Evolutionary conservation across 92 coral and sea anemone species (phyloP), one percentile per base, ranked within the genome.

Genomic region (Epizoanthus ramosus): DNA sequence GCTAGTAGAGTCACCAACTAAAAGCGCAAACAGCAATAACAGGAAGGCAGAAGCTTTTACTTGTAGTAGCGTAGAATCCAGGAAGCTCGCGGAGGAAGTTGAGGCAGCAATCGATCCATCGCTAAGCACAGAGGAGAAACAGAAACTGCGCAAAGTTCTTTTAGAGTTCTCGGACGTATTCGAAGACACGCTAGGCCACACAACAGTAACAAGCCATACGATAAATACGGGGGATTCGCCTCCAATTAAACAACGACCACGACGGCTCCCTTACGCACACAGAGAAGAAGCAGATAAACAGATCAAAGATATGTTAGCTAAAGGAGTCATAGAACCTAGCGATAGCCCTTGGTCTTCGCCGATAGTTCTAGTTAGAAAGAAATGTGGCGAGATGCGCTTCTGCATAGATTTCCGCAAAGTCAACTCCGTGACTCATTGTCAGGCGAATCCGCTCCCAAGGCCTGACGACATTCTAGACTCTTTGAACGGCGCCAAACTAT

Each of bases 321-420:
- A 65, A 31, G 91, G 85, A 15, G 84, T 88, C 16, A 88, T 88
- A 60, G 76, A 79, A 69, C 65, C 87, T 19, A 68, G 79, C 25
- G 79, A 63, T 18, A 68, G 87, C 60, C 84, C 91, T 41, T 88
- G 85, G 88, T 88, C 91, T 17, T 83, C 80, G 16, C 91, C 83
- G 1, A 79, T 84, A 8, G 85, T 84, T 39, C 23, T 79, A 41
- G 88, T 85, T 16, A 66, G 58, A 19, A 83, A 87, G 45, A 88
- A 77, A 58, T 73, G 68, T 63, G 85, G 91, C 13, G 60, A 68
- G 53, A 63, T 65, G 2, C 68, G 88, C 6, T 87, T 87, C 71
- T 83, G 90, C 41, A 68, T 88, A 14, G 80, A 82, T 35, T 82
- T 24, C 14, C 18, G 80, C 0, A 8, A 21, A 4, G 15, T 81